A percentile compares a stretch with the other conserved stretches of the same genome.
Evolutionary conservation across 2,113 vertebrate genomes (phyloP).

Genomic region (Hippoglossus stenolepis): DNA sequence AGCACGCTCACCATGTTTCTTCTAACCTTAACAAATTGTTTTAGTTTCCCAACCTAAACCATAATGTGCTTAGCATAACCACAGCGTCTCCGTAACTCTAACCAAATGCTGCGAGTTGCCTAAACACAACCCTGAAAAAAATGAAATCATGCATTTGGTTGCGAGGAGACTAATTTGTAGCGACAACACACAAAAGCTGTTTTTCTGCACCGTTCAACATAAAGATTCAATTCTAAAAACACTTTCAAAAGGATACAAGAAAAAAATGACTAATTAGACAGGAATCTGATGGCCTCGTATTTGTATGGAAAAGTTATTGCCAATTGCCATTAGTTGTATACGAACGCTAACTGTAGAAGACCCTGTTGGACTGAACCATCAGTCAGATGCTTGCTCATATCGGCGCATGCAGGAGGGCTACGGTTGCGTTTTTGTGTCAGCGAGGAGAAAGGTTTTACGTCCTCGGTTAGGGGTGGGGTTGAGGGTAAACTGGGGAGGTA

Average conservation of each 20-base stretch:
- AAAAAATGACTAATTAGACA: not conserved
- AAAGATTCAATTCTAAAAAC: not conserved
- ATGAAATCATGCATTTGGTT: constrained; percentile 32
- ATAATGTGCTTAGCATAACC: constrained; percentile 45
- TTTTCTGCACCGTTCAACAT: not conserved
- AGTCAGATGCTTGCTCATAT: constrained; percentile 8
- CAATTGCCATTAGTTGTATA: not conserved
- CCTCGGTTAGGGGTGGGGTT: constrained; percentile 77
- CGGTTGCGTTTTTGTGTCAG: constrained; percentile 59
- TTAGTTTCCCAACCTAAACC: constrained; percentile 45
- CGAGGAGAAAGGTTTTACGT: constrained; percentile 71
- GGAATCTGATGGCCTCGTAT: not conserved
- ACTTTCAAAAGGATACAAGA: not conserved
- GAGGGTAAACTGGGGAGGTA: constrained; percentile 70
- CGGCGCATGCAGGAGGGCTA: constrained; percentile 30
- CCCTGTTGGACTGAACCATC: not conserved
- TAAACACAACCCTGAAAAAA: constrained; percentile 24
- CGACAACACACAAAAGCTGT: constrained; percentile 1
- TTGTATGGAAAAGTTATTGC: too few relatives aligned
- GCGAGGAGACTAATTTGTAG: not conserved
- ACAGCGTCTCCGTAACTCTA: constrained; percentile 43
- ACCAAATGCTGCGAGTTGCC: constrained; percentile 31
- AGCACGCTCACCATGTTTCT: constrained; percentile 19
- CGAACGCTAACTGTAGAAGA: not conserved
- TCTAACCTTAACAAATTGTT: constrained; percentile 43